These are phyloP conservation scores for Platyscapa corneri DNA, from an alignment of 1,140 invertebrate species.

Conservation along the genomic window DNA sequence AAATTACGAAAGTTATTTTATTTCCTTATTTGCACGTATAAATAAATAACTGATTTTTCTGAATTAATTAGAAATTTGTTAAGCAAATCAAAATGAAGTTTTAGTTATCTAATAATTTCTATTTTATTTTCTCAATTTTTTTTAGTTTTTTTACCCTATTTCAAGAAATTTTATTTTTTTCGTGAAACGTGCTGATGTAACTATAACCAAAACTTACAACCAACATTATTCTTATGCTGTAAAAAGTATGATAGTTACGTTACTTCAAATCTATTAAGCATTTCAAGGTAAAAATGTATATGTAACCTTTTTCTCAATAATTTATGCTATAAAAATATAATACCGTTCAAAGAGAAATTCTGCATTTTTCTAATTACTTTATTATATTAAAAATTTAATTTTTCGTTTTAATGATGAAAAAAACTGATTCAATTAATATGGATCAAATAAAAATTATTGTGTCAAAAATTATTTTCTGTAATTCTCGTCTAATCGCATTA, in stretches of 20 bases:
- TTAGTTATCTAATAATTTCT: no score
- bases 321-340: not conserved
- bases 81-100: no score
- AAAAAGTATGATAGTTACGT: not conserved
- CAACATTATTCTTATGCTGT: not conserved
- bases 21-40: no score
- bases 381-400: not conserved
- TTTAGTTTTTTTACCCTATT: no score
- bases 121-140: no score
- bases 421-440: no score
- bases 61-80: no score
- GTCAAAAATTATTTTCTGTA: not conserved
- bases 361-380: not conserved
- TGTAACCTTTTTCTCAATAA: not conserved
- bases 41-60: no score
- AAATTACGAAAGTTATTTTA: no score
- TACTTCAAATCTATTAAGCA: conserved; percentile 14
- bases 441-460: no score
- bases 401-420: not conserved
- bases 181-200: not conserved
- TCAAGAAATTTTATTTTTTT: no score
- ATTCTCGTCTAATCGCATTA: no score
- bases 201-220: not conserved
- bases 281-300: conserved; percentile 1
- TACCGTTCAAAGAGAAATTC: not conserved